These are phyloP conservation scores for Candidula unifasciata DNA, from an alignment of 2,888 invertebrate species.

Conservation along the genomic window DNA sequence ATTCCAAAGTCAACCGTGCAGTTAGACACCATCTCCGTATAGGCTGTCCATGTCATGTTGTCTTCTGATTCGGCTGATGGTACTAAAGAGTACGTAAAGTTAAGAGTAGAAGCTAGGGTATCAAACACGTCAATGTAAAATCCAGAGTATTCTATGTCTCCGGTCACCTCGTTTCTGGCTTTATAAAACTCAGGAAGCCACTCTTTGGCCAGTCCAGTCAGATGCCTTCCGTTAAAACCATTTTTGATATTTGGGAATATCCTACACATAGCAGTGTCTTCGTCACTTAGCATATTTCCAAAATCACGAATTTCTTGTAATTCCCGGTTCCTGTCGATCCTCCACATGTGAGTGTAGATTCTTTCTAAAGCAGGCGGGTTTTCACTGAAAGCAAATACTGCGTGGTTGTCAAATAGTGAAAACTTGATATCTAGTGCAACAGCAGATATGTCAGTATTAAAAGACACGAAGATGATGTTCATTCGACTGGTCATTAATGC, in stretches of 20 bases:
- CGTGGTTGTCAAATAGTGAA: constrained; percentile 15
- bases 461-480: background rate
- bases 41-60: constrained; percentile 16
- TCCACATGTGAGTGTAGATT: constrained; percentile 27
- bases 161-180: background rate
- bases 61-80: background rate
- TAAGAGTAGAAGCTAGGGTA: background rate
- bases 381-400: background rate
- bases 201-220: constrained; percentile 10
- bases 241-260: constrained; percentile 23
- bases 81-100: constrained; percentile 18
- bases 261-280: background rate
- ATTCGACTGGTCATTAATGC: background rate
- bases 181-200: constrained; percentile 15
- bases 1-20: constrained; percentile 19
- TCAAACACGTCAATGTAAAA: constrained; percentile 7
- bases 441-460: background rate
- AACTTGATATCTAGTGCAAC: background rate
- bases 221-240: constrained; percentile 24
- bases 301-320: constrained; percentile 4
- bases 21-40: background rate
- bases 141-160: background rate
- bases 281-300: background rate
- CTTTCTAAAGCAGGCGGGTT: background rate
- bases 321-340: background rate